These are phyloP conservation scores for Chelonoidis abingdonii DNA, from an alignment of 2,113 vertebrate genomes.

Conservation along the genomic window DNA sequence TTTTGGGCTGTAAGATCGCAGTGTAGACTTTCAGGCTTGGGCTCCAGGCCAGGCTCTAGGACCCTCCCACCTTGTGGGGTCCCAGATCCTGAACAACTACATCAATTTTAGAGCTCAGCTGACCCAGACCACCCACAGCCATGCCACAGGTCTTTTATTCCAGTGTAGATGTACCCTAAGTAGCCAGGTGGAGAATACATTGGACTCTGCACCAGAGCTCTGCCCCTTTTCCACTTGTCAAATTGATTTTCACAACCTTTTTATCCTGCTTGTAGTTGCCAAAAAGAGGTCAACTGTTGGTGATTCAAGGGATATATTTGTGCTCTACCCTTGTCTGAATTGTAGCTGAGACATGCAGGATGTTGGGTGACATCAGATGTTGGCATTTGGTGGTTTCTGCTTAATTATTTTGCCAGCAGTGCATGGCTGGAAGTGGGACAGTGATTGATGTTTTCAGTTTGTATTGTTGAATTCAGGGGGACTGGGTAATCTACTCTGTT, in stretches of 20 bases:
- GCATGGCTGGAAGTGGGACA: not conserved
- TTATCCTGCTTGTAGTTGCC: not conserved
- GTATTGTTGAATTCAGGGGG: not conserved
- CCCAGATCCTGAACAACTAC: not conserved
- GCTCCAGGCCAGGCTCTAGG: not conserved
- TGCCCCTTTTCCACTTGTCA: not conserved
- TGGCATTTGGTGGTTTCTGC: not conserved
- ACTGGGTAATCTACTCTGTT: not conserved
- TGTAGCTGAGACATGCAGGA: not conserved
- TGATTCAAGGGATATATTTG: not conserved
- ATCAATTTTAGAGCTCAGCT: not conserved
- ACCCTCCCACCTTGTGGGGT: not conserved
- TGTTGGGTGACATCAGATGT: not conserved
- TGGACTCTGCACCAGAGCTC: not conserved
- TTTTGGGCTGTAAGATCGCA: not conserved
- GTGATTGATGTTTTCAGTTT: not conserved
- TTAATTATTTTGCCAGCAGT: not conserved
- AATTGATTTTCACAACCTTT: not conserved
- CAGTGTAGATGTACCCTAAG: not conserved
- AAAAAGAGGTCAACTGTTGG: not conserved
- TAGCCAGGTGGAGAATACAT: not conserved
- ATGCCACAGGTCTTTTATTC: not conserved
- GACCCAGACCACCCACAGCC: not conserved
- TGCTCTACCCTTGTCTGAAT: not conserved
- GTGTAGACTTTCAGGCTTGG: not conserved